These are phyloP conservation scores for Andrena bucephala DNA, from an alignment of 2,888 invertebrate genomes.

Conservation along the genomic window DNA sequence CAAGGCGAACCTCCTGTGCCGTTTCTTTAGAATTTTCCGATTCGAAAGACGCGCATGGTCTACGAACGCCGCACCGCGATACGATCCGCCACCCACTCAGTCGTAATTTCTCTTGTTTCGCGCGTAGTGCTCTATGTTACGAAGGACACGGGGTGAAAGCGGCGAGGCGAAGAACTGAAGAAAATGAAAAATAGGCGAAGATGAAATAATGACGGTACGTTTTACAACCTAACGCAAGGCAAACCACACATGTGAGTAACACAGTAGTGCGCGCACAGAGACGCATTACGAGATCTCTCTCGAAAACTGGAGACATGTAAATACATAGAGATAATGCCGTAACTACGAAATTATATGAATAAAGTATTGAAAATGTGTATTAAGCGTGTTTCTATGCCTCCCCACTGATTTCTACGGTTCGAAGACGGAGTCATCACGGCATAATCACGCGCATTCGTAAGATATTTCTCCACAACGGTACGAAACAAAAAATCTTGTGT, in stretches of 20 bases:
- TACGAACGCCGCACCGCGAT: conserved; percentile 26
- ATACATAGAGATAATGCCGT: conserved; percentile 78
- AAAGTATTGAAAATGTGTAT: conserved; percentile 73
- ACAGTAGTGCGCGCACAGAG: conserved; percentile 57
- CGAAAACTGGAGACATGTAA: conserved; percentile 71
- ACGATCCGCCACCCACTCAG: conserved; percentile 30
- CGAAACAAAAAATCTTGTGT: no score
- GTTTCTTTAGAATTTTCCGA: conserved; percentile 66
- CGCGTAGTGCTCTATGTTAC: conserved; percentile 53
- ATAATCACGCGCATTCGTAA: no score
- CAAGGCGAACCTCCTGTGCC: conserved; percentile 71
- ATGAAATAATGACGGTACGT: conserved; percentile 38
- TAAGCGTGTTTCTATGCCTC: background rate
- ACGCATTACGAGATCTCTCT: conserved; percentile 71
- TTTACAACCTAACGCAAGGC: conserved; percentile 46
- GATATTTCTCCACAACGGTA: no score
- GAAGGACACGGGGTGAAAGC: conserved; percentile 19
- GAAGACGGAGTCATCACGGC: no score
- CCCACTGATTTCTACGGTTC: background rate
- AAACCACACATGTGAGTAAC: conserved; percentile 26
- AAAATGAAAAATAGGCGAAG: background rate
- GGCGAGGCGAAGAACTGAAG: conserved; percentile 16
- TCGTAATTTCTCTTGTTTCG: conserved; percentile 51
- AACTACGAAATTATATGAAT: conserved; percentile 79
- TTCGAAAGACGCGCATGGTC: conserved; percentile 47